Percentiles rank a stretch among this genome's conserved stretches.
phyloP scores from a whole-genome alignment of 2,113 vertebrate genomes.

The Lethenteron camtschaticum region DNA sequence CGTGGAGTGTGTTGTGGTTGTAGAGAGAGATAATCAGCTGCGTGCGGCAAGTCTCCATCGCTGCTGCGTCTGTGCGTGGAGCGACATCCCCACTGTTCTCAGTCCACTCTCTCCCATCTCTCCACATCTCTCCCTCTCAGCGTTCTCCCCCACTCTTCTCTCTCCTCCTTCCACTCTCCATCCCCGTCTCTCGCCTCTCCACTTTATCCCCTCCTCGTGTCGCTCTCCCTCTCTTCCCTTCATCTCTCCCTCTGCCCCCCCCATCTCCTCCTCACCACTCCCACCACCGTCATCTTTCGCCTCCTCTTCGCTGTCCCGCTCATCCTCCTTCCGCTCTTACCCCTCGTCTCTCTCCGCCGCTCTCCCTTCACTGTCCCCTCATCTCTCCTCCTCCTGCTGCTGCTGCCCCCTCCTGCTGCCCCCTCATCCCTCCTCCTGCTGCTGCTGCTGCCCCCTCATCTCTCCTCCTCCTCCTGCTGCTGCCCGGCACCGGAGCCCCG shows the following conservation, averaged over 20 bases:
- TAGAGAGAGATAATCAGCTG: not conserved
- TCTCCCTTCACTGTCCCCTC: not conserved
- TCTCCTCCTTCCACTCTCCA: not conserved
- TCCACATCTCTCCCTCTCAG: slow-evolving; percentile 10
- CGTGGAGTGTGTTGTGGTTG: too few species aligned
- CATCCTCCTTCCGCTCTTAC: too few species aligned
- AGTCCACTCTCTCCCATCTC: fast-evolving
- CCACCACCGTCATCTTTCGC: too few species aligned
- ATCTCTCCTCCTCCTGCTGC: slow-evolving; percentile 10
- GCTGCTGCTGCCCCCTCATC: not conserved
- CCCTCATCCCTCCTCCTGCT: not conserved
- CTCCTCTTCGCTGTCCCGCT: too few species aligned
- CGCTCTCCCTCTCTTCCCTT: too few species aligned
- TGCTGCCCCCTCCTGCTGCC: slow-evolving; percentile 9
- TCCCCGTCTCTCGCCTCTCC: not conserved
- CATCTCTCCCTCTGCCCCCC: too few species aligned
- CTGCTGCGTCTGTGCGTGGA: too few species aligned
- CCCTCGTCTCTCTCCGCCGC: not conserved
- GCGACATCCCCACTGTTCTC: not conserved
- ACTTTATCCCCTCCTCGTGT: not conserved
- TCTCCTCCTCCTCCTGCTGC: not conserved
- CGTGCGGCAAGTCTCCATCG: fast-evolving
- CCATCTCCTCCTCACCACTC: too few species aligned
- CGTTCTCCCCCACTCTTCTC: too few species aligned
- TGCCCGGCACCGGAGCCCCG: too few species aligned